Base-by-base conservation (phyloP, 2,888 invertebrate genomes). In the Lordiphosa fenestrarum region DNA sequence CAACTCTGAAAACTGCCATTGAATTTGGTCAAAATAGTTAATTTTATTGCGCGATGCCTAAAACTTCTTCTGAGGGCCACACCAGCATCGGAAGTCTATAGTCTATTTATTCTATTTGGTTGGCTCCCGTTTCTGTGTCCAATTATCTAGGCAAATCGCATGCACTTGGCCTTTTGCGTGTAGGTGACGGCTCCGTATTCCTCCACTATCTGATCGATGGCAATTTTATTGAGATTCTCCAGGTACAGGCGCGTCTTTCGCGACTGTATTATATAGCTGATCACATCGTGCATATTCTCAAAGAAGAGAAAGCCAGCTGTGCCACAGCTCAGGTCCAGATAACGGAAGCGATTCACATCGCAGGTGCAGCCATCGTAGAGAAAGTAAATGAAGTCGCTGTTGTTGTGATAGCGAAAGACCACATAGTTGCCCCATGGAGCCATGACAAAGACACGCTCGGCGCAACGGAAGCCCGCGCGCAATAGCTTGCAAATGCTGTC, bases 401-500 rank as follows among this genome's bases (percentile, higher is more conserved):
- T 72, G 13, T 72, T 73, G 42, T 73, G 72, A 46, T 73, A 81
- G 4, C 82, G 85, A 40, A 89, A 88, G 2, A 84, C 80, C 1
- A 88, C 87, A 55, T 88, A 89, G 37, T 88, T 88, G 55, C 89
- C 88, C 87, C 88, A 89, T 1, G 88, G 88, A 0, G 88, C 87
- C 88, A 89, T 87, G 0, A 78, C 73, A 19, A 88, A 74, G 25
- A 87, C 78, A 23, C 88, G 85, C 69, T 88, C 87, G 7, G 88
- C 83, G 63, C 85, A 87, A 33, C 84, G 85, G 57, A 88, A 84
- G 3, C 73, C 86, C 2, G 83, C 71, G 3, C 75, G 68, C 1
- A 87, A 49, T 9, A 87, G 64, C 55, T 80, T 84, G 33, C 85
- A 84, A 44, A 87, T 66, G 62, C 87, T 88, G 23, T 80, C 80